These are phyloP conservation scores for Chlamydotis undulata DNA, from an alignment of 2,113 vertebrate species.

Conservation along the genomic window DNA sequence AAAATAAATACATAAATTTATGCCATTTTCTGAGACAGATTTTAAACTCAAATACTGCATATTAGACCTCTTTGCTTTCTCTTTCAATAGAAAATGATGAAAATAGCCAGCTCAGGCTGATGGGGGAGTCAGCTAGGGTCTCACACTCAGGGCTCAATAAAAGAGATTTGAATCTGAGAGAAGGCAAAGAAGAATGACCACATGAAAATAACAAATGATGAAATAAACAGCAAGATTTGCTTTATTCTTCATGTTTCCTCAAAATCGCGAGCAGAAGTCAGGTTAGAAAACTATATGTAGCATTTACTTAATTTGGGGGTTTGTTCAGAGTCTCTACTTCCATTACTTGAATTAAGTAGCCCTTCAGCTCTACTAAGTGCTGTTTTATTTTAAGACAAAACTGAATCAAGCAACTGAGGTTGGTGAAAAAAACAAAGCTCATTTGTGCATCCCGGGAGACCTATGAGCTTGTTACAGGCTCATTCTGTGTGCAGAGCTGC, in stretches of 20 bases:
- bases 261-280: background rate
- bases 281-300: background rate
- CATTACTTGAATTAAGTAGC: background rate
- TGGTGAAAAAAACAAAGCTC: background rate
- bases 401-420: background rate
- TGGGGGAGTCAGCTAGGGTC: background rate
- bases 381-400: background rate
- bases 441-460: background rate
- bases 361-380: background rate
- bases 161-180: background rate
- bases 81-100: constrained; percentile 16
- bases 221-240: background rate
- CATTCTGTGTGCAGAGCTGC: background rate
- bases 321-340: background rate
- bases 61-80: constrained; percentile 35
- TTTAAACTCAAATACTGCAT: background rate
- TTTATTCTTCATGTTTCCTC: background rate
- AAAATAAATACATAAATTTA: constrained; percentile 36
- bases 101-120: background rate
- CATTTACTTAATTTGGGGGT: background rate
- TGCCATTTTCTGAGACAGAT: background rate
- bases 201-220: background rate
- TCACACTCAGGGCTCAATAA: background rate
- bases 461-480: background rate
- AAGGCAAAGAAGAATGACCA: background rate